Evolutionary conservation across 2,888 invertebrate genomes (phyloP).

Genomic region (Mycogona germanica): DNA sequence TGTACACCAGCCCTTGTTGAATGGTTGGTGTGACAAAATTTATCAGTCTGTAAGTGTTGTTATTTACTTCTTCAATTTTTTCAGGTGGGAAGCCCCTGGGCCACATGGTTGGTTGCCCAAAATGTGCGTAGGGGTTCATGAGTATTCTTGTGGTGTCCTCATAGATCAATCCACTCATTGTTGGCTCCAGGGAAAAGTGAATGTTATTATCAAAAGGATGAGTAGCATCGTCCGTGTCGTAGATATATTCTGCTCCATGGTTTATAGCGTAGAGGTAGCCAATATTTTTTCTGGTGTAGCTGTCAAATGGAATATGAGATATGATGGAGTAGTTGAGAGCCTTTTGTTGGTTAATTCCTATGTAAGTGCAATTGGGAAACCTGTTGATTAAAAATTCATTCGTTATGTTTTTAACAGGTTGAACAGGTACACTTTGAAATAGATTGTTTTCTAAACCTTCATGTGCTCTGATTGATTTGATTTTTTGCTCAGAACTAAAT

Average conservation of each 20-base stretch:
- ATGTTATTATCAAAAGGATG: not conserved
- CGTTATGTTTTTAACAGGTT: not conserved
- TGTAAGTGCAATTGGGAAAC: slow-evolving; percentile 10
- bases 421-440: not conserved
- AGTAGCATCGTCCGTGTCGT: slow-evolving; percentile 21
- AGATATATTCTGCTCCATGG: slow-evolving; percentile 17
- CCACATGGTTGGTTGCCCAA: slow-evolving; percentile 15
- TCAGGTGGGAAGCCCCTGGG: slow-evolving; percentile 16
- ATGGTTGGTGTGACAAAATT: slow-evolving; percentile 10
- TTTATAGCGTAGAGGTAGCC: slow-evolving; percentile 19
- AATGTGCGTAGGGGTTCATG: slow-evolving; percentile 16
- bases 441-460: not conserved
- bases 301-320: slow-evolving; percentile 11
- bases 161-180: slow-evolving; percentile 7
- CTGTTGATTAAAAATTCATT: no score
- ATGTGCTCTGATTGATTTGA: no score
- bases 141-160: not conserved
- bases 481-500: no score
- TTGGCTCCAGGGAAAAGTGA: not conserved
- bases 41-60: slow-evolving; percentile 7
- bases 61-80: not conserved
- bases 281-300: slow-evolving; percentile 19
- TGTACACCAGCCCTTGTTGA: slow-evolving; percentile 16
- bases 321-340: slow-evolving; percentile 8
- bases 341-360: slow-evolving; percentile 8